Evolutionary conservation across 1,140 invertebrate genomes (phyloP).

Genomic region (Argopecten irradians): DNA sequence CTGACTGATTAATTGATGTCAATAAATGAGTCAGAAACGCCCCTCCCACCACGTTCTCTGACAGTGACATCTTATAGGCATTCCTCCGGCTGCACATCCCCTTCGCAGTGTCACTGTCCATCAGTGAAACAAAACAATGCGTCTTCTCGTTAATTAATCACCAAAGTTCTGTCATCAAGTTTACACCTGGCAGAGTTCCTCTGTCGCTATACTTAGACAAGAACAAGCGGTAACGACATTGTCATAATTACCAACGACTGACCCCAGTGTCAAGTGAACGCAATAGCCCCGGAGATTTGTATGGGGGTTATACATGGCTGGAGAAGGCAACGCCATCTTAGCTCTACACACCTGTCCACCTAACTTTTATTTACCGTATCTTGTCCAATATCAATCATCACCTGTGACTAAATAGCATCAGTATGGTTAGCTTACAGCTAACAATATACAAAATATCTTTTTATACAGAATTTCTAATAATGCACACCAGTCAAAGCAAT

Average conservation of each 20-base stretch:
- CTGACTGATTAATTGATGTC: not conserved
- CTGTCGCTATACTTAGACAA: conserved; percentile 1
- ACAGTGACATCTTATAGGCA: not conserved
- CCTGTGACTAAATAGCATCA: not conserved
- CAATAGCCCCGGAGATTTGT: not conserved
- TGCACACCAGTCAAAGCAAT: not conserved
- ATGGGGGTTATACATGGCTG: not conserved
- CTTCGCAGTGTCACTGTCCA: not conserved
- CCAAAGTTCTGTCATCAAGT: not conserved
- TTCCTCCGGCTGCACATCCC: not conserved
- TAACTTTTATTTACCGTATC: not conserved
- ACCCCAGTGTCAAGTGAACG: not conserved
- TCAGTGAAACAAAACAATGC: not conserved
- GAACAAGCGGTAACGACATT: not conserved
- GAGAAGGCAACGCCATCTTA: not conserved
- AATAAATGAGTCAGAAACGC: not conserved
- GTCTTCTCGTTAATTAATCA: conserved; percentile 10
- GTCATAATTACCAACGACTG: conserved; percentile 5
- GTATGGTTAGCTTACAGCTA: not conserved
- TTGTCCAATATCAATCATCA: not conserved
- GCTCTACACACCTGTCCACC: not conserved
- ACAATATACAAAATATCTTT: not conserved
- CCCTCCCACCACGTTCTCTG: not conserved
- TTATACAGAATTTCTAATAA: not conserved
- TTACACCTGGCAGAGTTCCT: not conserved